phyloP scores from a whole-genome alignment of 1,140 invertebrate genomes.

The Bathynomus jamesi region DNA sequence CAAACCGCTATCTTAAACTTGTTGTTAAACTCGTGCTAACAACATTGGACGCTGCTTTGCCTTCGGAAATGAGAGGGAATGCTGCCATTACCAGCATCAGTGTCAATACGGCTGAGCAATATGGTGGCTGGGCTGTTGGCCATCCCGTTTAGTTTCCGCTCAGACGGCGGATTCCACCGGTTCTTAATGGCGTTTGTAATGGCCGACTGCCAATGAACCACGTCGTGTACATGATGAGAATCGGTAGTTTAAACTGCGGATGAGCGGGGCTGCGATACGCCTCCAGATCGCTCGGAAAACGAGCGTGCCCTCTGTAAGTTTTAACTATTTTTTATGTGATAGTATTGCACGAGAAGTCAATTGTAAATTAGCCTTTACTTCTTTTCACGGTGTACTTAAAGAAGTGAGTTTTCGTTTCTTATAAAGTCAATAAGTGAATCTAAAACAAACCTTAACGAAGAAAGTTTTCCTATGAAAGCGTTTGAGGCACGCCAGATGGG shows the following conservation, averaged over 20 bases:
- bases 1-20: neutral
- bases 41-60: neutral
- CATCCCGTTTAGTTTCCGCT: neutral
- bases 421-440: neutral
- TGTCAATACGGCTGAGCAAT: slow-evolving; percentile 1
- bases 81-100: neutral
- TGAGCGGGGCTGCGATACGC: neutral
- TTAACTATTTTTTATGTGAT: neutral
- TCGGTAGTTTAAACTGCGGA: slow-evolving; percentile 1
- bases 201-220: neutral
- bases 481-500: neutral
- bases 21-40: neutral
- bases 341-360: neutral
- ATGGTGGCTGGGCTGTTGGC: neutral
- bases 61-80: slow-evolving; percentile 1
- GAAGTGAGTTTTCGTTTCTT: neutral
- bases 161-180: neutral
- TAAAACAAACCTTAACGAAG: neutral
- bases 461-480: neutral
- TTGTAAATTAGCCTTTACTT: neutral
- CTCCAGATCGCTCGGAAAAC: neutral
- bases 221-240: neutral
- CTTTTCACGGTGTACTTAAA: neutral
- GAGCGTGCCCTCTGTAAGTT: neutral
- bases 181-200: neutral